Evolutionary conservation across 2,113 vertebrate genomes (phyloP), one percentile per base, ranked within the genome.

Genomic region (Hippocampus abdominalis): DNA sequence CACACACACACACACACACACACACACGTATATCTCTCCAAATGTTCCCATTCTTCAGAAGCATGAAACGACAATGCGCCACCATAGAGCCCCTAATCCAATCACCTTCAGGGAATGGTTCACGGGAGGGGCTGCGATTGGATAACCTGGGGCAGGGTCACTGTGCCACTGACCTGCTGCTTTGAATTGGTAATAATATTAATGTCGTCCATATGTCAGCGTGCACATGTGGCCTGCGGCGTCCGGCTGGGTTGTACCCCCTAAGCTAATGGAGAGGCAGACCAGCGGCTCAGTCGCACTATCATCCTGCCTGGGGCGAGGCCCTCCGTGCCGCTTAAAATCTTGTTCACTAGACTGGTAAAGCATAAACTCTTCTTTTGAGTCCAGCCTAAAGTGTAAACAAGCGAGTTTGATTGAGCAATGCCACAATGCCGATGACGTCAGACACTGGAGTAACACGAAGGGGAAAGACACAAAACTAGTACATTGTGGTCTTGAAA

Each of bases 161-260:
- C 69, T 29, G 64, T 61, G 74, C 73, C 77, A 62, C 18, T 84
- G 88, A 89, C 88, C 87, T 42, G 63, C 77, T 70, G 80, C 88
- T 89, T 88, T 88, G 86, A 87, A 84, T 86, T 81, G 86, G 78
- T 91, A 88, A 91, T 87, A 71, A 86, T 46, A 82, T 81, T 91
- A 91, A 90, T 87, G 68, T 87, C 70, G 71, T 84, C 90, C 88
- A 88, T 88, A 89, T 91, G 89, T 82, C 4, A 60, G 79, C 48
- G 72, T 48, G 60, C 42, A 67, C 21, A 49, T 8, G 32, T 29
- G 63, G 23, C 25, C 74, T 39, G 21, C 23, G 81, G 76, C 64
- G 64, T 75, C 79, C 23, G 74, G 77, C 72, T 51, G 79, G 66
- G 75, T 72, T 77, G 71, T 25, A 68, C 71, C 78, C 78, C 59